Conservation (phyloP, 2,797 vertebrate genomes). For the Chromis chromis region DNA sequence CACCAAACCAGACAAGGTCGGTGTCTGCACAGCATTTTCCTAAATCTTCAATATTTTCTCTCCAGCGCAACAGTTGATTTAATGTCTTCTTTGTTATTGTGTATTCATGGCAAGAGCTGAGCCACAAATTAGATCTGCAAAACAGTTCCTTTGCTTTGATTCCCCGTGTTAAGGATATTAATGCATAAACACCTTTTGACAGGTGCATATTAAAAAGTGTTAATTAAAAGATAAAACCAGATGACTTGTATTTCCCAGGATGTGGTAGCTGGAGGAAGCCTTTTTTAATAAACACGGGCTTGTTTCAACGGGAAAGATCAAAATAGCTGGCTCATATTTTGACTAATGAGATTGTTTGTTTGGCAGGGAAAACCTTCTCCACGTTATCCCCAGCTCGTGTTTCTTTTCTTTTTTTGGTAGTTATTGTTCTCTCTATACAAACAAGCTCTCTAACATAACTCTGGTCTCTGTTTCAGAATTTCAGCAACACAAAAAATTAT, state of each 20-base stretch:
- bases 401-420: neutral
- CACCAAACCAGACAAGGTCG: slow-evolving; percentile 98
- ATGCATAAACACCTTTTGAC: neutral
- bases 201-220: neutral
- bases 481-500: slow-evolving; percentile 99
- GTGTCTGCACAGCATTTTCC: neutral
- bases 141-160: neutral
- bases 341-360: slow-evolving; percentile 24
- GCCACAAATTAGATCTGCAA: neutral
- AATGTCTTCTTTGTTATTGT: neutral
- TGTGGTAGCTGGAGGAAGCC: neutral
- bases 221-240: neutral
- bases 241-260: neutral
- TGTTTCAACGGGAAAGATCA: slow-evolving; percentile 4
- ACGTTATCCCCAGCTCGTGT: slow-evolving; percentile 12
- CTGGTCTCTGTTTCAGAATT: slow-evolving; percentile 87
- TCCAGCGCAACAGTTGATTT: neutral
- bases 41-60: neutral
- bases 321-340: neutral
- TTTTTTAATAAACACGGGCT: slow-evolving; percentile 3
- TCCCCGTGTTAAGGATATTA: neutral
- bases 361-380: neutral
- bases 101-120: neutral
- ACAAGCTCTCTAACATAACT: slow-evolving; percentile 7
- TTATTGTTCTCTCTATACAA: neutral